These are phyloP conservation scores for Clarias macrocephalus DNA, from an alignment of 2,113 vertebrate species.

Conservation along the genomic window DNA sequence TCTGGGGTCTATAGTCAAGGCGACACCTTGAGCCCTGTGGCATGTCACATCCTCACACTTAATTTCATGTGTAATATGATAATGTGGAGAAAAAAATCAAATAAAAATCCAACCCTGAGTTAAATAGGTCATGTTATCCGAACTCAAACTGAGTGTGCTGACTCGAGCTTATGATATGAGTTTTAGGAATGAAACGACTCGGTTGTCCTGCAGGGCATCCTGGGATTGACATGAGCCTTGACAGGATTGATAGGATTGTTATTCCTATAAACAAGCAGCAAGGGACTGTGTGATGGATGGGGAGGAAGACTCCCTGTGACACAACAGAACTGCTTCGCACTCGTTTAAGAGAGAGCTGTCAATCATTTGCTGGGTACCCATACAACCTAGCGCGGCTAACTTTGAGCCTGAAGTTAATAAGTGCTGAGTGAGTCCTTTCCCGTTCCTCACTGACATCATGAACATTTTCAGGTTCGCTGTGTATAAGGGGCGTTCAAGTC, in stretches of 20 bases:
- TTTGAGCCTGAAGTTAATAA: neutral
- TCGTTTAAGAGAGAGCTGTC: constrained; percentile 24
- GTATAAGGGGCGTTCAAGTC: neutral
- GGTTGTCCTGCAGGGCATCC: constrained; percentile 2
- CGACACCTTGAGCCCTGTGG: no score
- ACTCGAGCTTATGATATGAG: neutral
- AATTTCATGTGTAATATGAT: no score
- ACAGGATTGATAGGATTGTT: constrained; percentile 1
- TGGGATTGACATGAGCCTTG: neutral
- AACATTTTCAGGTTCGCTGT: neutral
- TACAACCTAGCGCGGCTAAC: neutral
- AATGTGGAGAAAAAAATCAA: no score
- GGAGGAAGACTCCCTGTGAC: neutral
- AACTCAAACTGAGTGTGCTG: neutral
- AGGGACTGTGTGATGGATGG: constrained; percentile 15
- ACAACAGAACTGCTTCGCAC: neutral
- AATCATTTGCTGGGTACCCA: neutral
- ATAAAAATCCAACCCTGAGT: neutral
- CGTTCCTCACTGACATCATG: neutral
- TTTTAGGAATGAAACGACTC: neutral
- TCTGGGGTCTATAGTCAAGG: no score
- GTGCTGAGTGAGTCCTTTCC: neutral
- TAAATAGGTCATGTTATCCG: neutral
- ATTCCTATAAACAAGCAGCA: neutral
- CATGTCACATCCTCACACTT: no score